Evolutionary conservation across 2,888 invertebrate genomes (phyloP), one percentile per base, ranked within the genome.

Genomic region (Parnassius apollo): DNA sequence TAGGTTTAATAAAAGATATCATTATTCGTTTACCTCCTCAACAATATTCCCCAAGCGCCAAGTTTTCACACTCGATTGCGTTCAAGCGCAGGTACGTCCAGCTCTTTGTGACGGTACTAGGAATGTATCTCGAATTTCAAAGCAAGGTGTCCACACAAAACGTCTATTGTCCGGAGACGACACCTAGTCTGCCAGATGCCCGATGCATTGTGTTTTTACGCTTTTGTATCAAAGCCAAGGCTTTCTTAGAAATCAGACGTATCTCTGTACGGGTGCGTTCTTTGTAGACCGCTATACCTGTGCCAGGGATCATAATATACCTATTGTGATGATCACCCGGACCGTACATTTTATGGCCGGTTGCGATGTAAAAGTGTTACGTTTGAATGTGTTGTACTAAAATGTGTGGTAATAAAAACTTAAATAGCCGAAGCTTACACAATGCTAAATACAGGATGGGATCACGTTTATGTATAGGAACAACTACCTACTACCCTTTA

Each of bases 161-260:
- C 65, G 66, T 66, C 74, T 68, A 80, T 87, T 87, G 84, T 86
- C 66, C 25, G 66, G 64, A 57, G 86, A 83, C 87, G 88, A 86
- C 89, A 80, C 76, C 65, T 68, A 78, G 89, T 89, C 89, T 89
- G 81, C 81, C 88, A 88, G 88, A 88, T 88, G 83, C 79, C 75
- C 68, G 67, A 50, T 25, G 75, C 71, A 77, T 86, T 86, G 81
- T 86, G 49, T 49, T n/a, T 48, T n/a, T n/a, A 48, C 13, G 11
- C 48, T 49, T 13, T 49, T 49, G 49, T 46, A 49, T 49, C 49
- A 13, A 76, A 78, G 74, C 62, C 66, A 65, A 59, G 65, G 68
- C 68, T 73, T 86, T 86, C 85, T 69, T 55, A 78, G 86, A 88
- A 88, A 67, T 68, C 54, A 64, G 82, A 66, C 57, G 65, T 63